Evolutionary conservation across 2,888 invertebrate species (phyloP), one percentile per base, ranked within the genome.

Genomic region (Drosophila longiperda): DNA sequence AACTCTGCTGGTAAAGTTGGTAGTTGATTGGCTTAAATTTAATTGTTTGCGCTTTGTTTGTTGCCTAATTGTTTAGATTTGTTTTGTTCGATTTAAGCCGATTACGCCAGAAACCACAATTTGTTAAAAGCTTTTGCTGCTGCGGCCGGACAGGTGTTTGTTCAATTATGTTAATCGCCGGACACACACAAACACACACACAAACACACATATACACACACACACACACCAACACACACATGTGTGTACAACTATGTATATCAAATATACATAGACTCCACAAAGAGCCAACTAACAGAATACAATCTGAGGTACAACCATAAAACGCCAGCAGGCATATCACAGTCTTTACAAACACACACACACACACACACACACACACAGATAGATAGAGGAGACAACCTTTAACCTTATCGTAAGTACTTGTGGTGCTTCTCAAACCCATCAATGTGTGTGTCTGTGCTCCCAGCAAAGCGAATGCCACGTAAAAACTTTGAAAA

Each of bases 1-100:
- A 70, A 54, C n/a, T 49, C 38, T 33, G 48, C 15, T 52, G 36
- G 23, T 48, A 55, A 45, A 63, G 63, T 62, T 58, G 63, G 45
- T 68, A 65, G 59, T 66, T 67, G 72, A 71, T 66, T 68, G 63
- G 20, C 40, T 62, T 72, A 32, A 50, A 53, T 70, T 23, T 45
- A 73, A 73, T 75, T 74, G 75, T 74, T 80, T 80, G 73, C 54
- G 58, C 64, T 57, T 63, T 65, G 69, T 64, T 71, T 71, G 66
- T 66, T 61, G 69, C 73, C 74, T 84, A 84, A 84, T 84, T 84
- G 84, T 77, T 80, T 73, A 74, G 82, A 75, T 80, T 76, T 84
- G 78, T 80, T 71, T 75, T 82, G 78, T 82, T 64, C 80, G 66
- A 73, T 83, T 80, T 88, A 87, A 88, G 87, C 82, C 89, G 89